phyloP scores from a whole-genome alignment of 2,113 vertebrate genomes.

The Etheostoma spectabile region DNA sequence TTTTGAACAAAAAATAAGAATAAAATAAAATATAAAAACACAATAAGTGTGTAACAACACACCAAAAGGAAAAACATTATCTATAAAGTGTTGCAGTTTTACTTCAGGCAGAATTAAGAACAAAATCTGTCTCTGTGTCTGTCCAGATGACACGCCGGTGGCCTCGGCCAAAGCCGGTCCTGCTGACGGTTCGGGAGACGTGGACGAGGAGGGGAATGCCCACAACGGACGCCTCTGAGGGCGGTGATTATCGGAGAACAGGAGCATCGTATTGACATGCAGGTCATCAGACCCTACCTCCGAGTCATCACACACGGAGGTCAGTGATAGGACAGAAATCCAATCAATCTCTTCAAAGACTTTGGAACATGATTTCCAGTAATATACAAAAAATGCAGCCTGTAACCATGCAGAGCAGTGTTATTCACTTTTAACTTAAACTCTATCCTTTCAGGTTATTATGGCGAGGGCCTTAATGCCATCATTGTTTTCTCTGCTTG shows the following conservation, averaged over 20 bases:
- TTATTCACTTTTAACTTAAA: not conserved
- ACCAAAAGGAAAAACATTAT: too few species aligned
- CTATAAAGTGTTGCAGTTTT: too few species aligned
- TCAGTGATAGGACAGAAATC: slow-evolving; percentile 60
- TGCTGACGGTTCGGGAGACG: slow-evolving; percentile 81
- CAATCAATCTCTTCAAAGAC: not conserved
- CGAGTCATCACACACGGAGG: slow-evolving; percentile 97
- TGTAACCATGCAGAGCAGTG: not conserved
- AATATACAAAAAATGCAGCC: too few species aligned
- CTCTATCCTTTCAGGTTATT: slow-evolving; percentile 88
- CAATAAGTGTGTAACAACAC: too few species aligned
- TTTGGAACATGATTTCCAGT: not conserved
- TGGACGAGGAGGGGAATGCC: slow-evolving; percentile 84
- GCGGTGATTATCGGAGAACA: slow-evolving; percentile 96
- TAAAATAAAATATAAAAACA: too few species aligned
- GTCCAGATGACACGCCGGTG: too few species aligned
- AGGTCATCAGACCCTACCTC: slow-evolving; percentile 96
- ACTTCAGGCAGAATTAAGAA: not conserved
- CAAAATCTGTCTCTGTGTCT: not conserved
- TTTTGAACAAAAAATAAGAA: too few species aligned
- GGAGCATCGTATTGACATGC: slow-evolving; percentile 97
- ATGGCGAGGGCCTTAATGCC: slow-evolving; percentile 95
- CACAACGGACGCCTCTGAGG: slow-evolving; percentile 92
- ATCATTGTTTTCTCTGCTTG: slow-evolving; percentile 99
- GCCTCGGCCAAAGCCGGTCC: slow-evolving; percentile 96